Evolutionary conservation across 2,113 vertebrate species (phyloP).

Genomic region (Tenrec ecaudatus): DNA sequence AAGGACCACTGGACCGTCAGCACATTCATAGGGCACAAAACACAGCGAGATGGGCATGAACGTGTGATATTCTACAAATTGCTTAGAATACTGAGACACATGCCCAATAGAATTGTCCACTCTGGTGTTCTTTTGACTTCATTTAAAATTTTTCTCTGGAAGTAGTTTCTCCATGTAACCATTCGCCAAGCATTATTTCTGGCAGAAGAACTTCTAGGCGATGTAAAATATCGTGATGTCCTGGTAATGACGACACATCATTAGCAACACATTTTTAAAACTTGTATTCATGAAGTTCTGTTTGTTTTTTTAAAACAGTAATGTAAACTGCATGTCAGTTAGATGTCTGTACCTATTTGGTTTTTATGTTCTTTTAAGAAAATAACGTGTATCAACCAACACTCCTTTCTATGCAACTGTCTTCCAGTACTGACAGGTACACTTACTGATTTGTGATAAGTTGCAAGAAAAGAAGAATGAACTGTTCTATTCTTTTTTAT

Average conservation of each 20-base stretch:
- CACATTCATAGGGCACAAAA: neutral
- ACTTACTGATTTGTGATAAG: conserved; percentile 77
- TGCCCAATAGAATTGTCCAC: conserved; percentile 34
- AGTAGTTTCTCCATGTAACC: conserved; percentile 33
- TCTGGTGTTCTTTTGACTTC: conserved; percentile 56
- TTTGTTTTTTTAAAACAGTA: conserved; percentile 75
- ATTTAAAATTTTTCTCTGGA: conserved; percentile 61
- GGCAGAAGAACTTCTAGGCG: conserved; percentile 62
- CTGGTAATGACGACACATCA: conserved; percentile 41
- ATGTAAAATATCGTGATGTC: conserved; percentile 66
- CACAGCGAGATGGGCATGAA: conserved; percentile 29
- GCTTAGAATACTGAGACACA: conserved; percentile 56
- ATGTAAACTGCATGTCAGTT: conserved; percentile 84
- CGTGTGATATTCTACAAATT: conserved; percentile 62
- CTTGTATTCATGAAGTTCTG: conserved; percentile 76
- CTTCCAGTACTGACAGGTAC: conserved; percentile 83
- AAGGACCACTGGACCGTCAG: neutral
- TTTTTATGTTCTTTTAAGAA: conserved; percentile 76
- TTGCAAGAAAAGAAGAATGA: conserved; percentile 78
- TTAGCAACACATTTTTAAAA: conserved; percentile 13
- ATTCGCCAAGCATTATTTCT: conserved; percentile 70
- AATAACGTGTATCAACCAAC: conserved; percentile 66
- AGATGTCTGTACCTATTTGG: conserved; percentile 66
- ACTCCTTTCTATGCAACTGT: conserved; percentile 82
- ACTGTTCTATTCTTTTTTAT: conserved; percentile 71